Conservation (phyloP, 2,888 invertebrate genomes). For the Phymatocera aterrima region DNA sequence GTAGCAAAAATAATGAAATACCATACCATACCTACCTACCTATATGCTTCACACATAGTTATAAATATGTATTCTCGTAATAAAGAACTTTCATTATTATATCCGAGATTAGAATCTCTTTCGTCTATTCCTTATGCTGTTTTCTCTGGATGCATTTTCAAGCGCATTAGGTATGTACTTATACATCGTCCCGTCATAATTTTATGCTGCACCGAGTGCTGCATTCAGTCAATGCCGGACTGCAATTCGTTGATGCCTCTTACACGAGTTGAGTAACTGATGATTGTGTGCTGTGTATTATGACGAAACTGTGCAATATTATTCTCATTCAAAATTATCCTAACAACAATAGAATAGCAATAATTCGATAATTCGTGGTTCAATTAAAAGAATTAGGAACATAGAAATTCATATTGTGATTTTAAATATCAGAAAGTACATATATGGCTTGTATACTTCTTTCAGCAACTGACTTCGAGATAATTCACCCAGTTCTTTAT, state of each 20-base stretch:
- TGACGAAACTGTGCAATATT: neutral
- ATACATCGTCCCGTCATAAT: slow-evolving; percentile 13
- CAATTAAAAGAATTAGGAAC: neutral
- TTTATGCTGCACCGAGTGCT: no score
- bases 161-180: neutral
- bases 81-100: slow-evolving; percentile 36
- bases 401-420: neutral
- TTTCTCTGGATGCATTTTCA: slow-evolving; percentile 34
- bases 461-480: slow-evolving; percentile 42
- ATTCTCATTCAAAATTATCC: neutral
- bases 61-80: slow-evolving; percentile 42
- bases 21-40: slow-evolving; percentile 11
- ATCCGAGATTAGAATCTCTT: slow-evolving; percentile 30
- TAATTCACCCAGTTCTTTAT: slow-evolving; percentile 61
- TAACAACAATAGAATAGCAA: neutral
- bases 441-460: neutral
- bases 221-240: neutral
- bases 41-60: neutral
- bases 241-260: slow-evolving; percentile 1
- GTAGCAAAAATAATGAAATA: slow-evolving; percentile 16
- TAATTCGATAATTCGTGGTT: neutral
- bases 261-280: neutral
- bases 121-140: slow-evolving; percentile 8
- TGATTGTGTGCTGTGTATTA: neutral
- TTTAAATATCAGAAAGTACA: neutral